Percentiles rank a stretch among this genome's conserved stretches.
phyloP scores from a whole-genome alignment of 2,888 invertebrate species.

The Liodrosophila aerea region DNA sequence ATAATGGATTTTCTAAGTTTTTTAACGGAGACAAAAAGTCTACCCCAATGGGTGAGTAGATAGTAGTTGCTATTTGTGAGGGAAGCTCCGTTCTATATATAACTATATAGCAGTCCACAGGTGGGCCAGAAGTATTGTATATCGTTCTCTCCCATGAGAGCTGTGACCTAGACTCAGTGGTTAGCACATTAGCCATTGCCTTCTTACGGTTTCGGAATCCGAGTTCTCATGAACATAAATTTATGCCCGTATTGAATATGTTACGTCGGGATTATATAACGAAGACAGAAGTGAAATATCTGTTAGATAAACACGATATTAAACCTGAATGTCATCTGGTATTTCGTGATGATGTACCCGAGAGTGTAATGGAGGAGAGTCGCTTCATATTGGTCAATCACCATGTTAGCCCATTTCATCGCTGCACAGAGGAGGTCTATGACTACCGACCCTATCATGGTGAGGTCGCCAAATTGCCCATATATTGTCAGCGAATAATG shows the following conservation, averaged over 20 bases:
- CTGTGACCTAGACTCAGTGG: slow-evolving; percentile 58
- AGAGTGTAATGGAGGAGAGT: slow-evolving; percentile 29
- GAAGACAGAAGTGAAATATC: slow-evolving; percentile 46
- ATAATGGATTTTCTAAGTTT: slow-evolving; percentile 25
- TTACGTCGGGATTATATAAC: slow-evolving; percentile 33
- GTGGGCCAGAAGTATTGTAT: slow-evolving; percentile 18
- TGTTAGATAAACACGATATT: slow-evolving; percentile 28
- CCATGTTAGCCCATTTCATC: slow-evolving; percentile 52
- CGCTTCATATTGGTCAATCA: slow-evolving; percentile 53
- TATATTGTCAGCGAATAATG: slow-evolving; percentile 34
- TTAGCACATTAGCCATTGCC: slow-evolving; percentile 49
- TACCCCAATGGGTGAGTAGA: slow-evolving; percentile 43
- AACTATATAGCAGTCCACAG: slow-evolving; percentile 33
- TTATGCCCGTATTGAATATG: slow-evolving; percentile 54
- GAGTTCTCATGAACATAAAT: neutral
- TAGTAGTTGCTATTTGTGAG: too few species aligned
- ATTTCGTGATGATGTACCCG: slow-evolving; percentile 55
- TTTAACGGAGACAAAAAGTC: slow-evolving; percentile 14
- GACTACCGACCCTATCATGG: slow-evolving; percentile 39
- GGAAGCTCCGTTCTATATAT: neutral
- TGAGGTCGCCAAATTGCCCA: slow-evolving; percentile 37
- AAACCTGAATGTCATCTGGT: slow-evolving; percentile 29
- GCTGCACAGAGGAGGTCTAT: slow-evolving; percentile 42
- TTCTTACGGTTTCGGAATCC: slow-evolving; percentile 35
- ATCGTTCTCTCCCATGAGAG: slow-evolving; percentile 43